phyloP scores from a whole-genome alignment of 1,140 invertebrate species.

The Microvelia longipes region DNA sequence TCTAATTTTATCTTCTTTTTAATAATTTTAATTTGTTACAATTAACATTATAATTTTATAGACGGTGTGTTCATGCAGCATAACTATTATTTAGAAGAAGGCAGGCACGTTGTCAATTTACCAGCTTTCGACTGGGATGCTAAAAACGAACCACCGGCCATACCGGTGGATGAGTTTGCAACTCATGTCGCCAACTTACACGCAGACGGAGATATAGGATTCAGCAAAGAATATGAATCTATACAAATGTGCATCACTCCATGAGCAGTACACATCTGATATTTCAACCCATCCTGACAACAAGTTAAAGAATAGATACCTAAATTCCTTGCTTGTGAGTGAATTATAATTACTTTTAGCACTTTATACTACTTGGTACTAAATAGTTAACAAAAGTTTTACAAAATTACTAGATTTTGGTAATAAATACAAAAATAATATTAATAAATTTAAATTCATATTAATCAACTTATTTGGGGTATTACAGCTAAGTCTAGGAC shows the following conservation, averaged over 20 bases:
- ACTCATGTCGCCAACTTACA: slow-evolving; percentile 68
- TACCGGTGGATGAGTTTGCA: slow-evolving; percentile 56
- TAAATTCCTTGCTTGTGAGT: too few relatives aligned
- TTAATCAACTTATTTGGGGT: too few relatives aligned
- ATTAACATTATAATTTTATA: slow-evolving; percentile 25
- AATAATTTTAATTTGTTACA: too few relatives aligned
- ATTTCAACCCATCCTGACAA: slow-evolving; percentile 82
- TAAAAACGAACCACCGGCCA: slow-evolving; percentile 39
- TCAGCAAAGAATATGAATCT: slow-evolving; percentile 79
- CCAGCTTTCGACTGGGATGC: slow-evolving; percentile 41
- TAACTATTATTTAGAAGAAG: slow-evolving; percentile 71
- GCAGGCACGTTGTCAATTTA: slow-evolving; percentile 35
- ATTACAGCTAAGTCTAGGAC: too few relatives aligned
- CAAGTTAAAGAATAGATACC: slow-evolving; percentile 83
- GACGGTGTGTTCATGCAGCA: slow-evolving; percentile 65
- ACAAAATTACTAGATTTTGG: too few relatives aligned
- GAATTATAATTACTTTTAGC: too few relatives aligned
- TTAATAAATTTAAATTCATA: too few relatives aligned
- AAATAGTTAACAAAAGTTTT: too few relatives aligned
- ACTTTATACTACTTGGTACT: too few relatives aligned
- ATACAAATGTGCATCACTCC: slow-evolving; percentile 42
- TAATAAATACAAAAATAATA: too few relatives aligned
- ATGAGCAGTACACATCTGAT: slow-evolving; percentile 59
- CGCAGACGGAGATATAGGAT: slow-evolving; percentile 74
- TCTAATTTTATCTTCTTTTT: too few relatives aligned